phyloP scores from a whole-genome alignment of 2,113 vertebrate species.

The Cyanoramphus novaezelandiae region DNA sequence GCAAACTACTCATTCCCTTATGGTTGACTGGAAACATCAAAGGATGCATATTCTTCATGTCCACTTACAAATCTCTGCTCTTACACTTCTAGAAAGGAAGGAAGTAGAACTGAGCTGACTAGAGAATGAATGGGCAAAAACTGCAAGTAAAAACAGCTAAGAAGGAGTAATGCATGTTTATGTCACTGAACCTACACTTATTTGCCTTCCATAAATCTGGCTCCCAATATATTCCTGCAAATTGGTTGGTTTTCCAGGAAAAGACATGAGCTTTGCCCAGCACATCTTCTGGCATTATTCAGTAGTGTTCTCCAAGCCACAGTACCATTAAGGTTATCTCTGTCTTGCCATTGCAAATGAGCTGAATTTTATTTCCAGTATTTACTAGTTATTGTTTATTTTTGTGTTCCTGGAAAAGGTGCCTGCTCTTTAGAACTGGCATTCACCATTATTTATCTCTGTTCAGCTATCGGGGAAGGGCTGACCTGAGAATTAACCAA shows the following conservation, averaged over 20 bases:
- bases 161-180: not conserved
- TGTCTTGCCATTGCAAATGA: not conserved
- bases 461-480: not conserved
- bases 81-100: not conserved
- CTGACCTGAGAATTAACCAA: not conserved
- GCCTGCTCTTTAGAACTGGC: not conserved
- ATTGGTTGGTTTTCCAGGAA: not conserved
- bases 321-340: not conserved
- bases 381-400: not conserved
- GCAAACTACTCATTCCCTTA: not conserved
- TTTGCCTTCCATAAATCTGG: not conserved
- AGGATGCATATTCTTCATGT: not conserved
- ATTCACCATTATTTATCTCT: not conserved
- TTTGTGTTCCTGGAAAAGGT: constrained; percentile 8
- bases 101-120: not conserved
- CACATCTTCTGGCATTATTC: not conserved
- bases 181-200: not conserved
- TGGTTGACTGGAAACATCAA: not conserved
- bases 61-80: not conserved
- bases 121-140: not conserved
- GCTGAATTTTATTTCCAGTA: not conserved
- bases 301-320: not conserved
- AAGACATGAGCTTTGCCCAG: not conserved
- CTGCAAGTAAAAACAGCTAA: not conserved
- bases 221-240: not conserved